Evolutionary conservation across 2,113 vertebrate species (phyloP).

Genomic region (Vidua macroura): DNA sequence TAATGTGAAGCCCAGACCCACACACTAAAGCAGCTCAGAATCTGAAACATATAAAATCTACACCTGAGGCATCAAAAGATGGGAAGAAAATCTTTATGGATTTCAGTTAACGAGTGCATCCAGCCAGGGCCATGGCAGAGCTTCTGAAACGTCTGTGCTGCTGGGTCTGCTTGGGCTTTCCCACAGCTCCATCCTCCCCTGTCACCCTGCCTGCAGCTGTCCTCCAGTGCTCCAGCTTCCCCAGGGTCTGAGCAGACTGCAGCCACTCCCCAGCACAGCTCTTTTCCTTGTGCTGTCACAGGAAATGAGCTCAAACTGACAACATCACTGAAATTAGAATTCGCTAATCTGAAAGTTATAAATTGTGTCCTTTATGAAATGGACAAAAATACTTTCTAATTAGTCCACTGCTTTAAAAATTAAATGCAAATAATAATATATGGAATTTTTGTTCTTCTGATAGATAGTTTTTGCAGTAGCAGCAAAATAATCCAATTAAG

Average conservation of each 20-base stretch:
- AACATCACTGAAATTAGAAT: not conserved
- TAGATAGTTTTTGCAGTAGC: not conserved
- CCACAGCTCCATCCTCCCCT: no score
- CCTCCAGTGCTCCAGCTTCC: accelerated
- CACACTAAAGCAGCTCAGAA: not conserved
- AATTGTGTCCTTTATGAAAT: not conserved
- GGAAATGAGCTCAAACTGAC: not conserved
- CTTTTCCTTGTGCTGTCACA: not conserved
- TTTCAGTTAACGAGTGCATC: not conserved
- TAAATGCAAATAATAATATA: not conserved
- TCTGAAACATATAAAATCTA: accelerated
- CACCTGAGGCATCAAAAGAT: not conserved
- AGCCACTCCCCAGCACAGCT: accelerated
- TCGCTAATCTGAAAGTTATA: not conserved
- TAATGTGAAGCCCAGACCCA: accelerated
- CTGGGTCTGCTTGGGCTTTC: not conserved
- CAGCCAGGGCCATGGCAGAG: not conserved
- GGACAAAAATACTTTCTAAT: not conserved
- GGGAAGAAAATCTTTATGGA: not conserved
- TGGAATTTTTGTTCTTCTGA: not conserved
- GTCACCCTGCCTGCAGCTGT: no score
- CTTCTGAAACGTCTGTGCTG: not conserved
- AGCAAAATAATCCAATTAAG: not conserved
- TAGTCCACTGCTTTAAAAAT: not conserved
- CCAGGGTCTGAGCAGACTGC: not conserved